Evolutionary conservation across 35 echinoderm and acorn worm genomes (phyloP).

Genomic region (Heliocidaris erythrogramma): DNA sequence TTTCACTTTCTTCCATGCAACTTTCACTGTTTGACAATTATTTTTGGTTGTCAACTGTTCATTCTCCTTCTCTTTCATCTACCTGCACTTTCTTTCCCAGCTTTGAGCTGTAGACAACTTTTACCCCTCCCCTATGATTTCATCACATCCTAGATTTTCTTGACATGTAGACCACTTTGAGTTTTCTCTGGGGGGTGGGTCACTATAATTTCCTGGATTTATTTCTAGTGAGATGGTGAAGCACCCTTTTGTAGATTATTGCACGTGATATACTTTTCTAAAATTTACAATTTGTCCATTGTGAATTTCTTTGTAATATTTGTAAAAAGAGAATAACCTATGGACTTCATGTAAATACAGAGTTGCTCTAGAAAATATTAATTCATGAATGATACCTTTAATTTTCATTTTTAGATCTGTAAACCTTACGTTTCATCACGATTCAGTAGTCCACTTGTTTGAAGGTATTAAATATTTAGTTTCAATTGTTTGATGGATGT

Average conservation of each 20-base stretch:
- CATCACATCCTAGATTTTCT: neutral
- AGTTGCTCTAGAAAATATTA: neutral
- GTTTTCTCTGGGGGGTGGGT: neutral
- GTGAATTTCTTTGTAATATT: neutral
- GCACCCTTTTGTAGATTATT: neutral
- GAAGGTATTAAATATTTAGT: neutral
- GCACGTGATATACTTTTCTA: neutral
- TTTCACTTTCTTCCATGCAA: neutral
- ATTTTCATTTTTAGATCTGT: neutral
- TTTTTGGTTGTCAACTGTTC: neutral
- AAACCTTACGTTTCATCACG: neutral
- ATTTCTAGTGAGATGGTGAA: neutral
- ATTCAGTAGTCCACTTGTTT: neutral
- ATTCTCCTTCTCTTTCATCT: conserved; percentile 15
- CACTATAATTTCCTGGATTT: neutral
- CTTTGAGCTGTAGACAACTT: neutral
- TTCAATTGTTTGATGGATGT: neutral
- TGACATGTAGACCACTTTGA: neutral
- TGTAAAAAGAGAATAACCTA: neutral
- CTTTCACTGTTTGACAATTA: neutral
- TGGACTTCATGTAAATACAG: neutral
- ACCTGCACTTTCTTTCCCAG: neutral
- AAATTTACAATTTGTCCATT: neutral
- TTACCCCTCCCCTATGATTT: neutral
- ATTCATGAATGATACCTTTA: neutral